phyloP scores from a whole-genome alignment of 2,888 invertebrate species.

The Drosophila helvetica region DNA sequence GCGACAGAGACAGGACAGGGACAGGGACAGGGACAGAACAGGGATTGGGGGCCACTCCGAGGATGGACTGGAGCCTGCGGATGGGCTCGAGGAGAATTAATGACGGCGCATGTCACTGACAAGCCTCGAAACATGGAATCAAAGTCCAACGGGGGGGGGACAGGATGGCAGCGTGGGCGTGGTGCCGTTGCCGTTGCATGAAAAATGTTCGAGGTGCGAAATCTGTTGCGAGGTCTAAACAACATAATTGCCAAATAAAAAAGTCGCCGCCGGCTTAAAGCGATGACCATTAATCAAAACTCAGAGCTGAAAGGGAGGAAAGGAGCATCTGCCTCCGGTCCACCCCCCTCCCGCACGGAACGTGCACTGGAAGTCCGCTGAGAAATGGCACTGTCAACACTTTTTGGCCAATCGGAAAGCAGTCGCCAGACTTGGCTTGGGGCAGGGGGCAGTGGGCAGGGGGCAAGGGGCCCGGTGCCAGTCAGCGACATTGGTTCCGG shows the following conservation, averaged over 20 bases:
- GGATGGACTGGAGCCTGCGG: background rate
- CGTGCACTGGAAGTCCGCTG: constrained; percentile 16
- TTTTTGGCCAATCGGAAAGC: constrained; percentile 67
- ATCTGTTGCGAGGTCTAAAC: constrained; percentile 68
- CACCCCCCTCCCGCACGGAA: constrained; percentile 13
- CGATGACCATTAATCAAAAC: constrained; percentile 74
- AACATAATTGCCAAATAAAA: constrained; percentile 82
- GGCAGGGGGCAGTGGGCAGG: constrained; percentile 4
- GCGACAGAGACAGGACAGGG: constrained; percentile 13
- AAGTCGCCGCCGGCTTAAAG: constrained; percentile 65
- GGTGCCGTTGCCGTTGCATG: constrained; percentile 44
- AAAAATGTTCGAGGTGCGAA: constrained; percentile 78
- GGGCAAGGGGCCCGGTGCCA: constrained; percentile 5
- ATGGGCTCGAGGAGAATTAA: constrained; percentile 68
- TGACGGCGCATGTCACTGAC: constrained; percentile 81
- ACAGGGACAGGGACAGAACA: constrained; percentile 13
- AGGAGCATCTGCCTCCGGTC: constrained; percentile 35
- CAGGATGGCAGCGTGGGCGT: constrained; percentile 8
- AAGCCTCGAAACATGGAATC: constrained; percentile 80
- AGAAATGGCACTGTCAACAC: constrained; percentile 67
- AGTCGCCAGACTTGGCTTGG: background rate
- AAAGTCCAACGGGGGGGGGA: constrained; percentile 50
- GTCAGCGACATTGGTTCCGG: constrained; percentile 46
- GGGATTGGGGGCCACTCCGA: constrained; percentile 5
- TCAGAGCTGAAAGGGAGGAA: constrained; percentile 26